Base-by-base conservation (phyloP, 2,888 invertebrate genomes). In the Ceriagrion tenellum region DNA sequence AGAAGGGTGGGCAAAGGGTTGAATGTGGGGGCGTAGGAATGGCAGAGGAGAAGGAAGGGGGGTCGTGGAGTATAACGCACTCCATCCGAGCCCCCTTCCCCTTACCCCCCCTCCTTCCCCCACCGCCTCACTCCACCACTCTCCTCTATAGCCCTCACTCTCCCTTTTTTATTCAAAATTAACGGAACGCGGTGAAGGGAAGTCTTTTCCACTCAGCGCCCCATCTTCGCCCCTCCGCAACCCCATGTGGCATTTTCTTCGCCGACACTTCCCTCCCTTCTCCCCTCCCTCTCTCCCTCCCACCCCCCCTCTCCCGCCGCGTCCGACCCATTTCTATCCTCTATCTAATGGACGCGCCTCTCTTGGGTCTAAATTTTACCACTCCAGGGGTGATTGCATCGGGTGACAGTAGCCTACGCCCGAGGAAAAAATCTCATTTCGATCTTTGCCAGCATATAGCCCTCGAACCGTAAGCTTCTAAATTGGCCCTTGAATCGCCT, bases 131-230 rank as follows among this genome's bases (percentile, higher is more conserved):
- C 69, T 69, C 69, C n/a, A 6, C 81, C 81, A 81, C 35, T 81
- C 81, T 35, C 81, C 35, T 35, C 81, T 35, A 81, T 18, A 35
- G 30, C 47, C 13, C 93, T 69, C 93, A n/a, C 47, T 47, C 40
- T 91, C 59, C 40, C 47, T 55, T 93, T 93, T 93, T 93, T 93
- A 93, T 93, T 93, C 74, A 93, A 93, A 93, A 93, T 93, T 93
- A 93, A 93, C 93, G 93, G 93, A 93, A 93, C 93, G 93, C 93
- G 93, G 93, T 93, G 93, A 93, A 93, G 93, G 93, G 93, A 93
- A 93, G 93, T 63, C 93, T 93, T 93, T 59, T 74, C 93, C 93
- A 93, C 93, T 93, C 93, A 93, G 35, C 47, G 93, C 93, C 69
- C 93, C 93, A 93, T 93, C 93, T 74, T 74, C 93, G 35, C 91